Evolutionary conservation across 2,888 invertebrate species (phyloP).

Genomic region (Campoletis raptor): DNA sequence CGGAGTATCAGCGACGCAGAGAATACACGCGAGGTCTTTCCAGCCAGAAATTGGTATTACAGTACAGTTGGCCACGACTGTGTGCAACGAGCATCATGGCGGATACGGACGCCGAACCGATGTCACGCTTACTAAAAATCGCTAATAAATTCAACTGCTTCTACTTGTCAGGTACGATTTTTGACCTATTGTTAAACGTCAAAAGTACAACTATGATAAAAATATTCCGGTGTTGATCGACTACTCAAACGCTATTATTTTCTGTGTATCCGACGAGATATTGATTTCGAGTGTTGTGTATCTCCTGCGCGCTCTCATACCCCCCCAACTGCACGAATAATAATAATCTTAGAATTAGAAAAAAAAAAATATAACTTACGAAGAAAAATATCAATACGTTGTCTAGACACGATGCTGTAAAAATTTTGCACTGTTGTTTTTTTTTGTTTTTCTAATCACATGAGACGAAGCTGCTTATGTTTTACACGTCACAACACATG

Average conservation of each 20-base stretch:
- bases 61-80: slow-evolving; percentile 40
- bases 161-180: slow-evolving; percentile 91
- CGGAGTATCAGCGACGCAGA: neutral
- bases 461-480: slow-evolving; percentile 24
- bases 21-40: slow-evolving; percentile 34
- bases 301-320: slow-evolving; percentile 67
- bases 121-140: slow-evolving; percentile 91
- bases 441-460: slow-evolving; percentile 16
- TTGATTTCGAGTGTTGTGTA: slow-evolving; percentile 80
- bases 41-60: slow-evolving; percentile 56
- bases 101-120: slow-evolving; percentile 84
- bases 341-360: slow-evolving; percentile 39
- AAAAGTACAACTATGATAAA: slow-evolving; percentile 8
- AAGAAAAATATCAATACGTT: neutral
- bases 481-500: slow-evolving; percentile 39
- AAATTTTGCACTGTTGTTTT: neutral
- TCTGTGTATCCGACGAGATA: slow-evolving; percentile 75
- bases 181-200: slow-evolving; percentile 20
- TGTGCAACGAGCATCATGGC: slow-evolving; percentile 83
- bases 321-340: slow-evolving; percentile 36
- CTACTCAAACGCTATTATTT: slow-evolving; percentile 68
- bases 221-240: neutral
- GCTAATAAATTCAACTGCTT: slow-evolving; percentile 96
- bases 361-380: slow-evolving; percentile 11
- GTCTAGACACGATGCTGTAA: too few species aligned